Percentiles rank a stretch among this genome's conserved stretches.
These are phyloP conservation scores for Epinephelus cyanopodus DNA, from an alignment of 2,113 vertebrate species.

Conservation along the genomic window DNA sequence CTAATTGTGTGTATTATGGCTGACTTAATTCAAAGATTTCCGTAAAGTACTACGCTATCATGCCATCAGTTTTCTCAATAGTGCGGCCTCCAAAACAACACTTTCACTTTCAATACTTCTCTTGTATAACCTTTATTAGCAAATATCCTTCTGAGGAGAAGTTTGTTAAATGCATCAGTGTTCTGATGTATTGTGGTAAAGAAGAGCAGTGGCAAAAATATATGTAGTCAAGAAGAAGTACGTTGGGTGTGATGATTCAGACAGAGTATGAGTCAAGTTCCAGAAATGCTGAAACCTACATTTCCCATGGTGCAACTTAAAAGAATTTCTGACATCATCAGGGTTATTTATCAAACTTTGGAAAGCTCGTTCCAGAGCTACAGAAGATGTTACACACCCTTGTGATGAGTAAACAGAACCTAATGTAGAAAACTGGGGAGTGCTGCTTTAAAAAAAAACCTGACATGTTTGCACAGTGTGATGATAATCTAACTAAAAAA, in stretches of 20 bases:
- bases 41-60: constrained; percentile 25
- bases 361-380: neutral
- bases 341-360: neutral
- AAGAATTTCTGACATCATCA: neutral
- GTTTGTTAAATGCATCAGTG: constrained; percentile 14
- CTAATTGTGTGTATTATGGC: constrained; percentile 34
- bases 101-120: neutral
- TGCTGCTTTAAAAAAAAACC: constrained; percentile 25
- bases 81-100: constrained; percentile 2
- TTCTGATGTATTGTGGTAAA: neutral
- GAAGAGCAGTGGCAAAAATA: constrained; percentile 10
- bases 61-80: neutral
- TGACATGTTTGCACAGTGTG: constrained; percentile 75
- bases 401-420: neutral
- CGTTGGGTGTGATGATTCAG: neutral
- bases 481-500: neutral
- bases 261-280: neutral
- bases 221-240: neutral
- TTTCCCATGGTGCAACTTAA: neutral
- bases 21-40: constrained; percentile 25
- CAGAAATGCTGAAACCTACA: neutral
- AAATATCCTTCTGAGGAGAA: neutral
- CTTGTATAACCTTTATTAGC: neutral
- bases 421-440: neutral
- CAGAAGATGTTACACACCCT: neutral